A percentile compares a stretch with the other conserved stretches of the same genome.
These are phyloP conservation scores for Amphiprion ocellaris DNA, from an alignment of 2,113 vertebrate genomes.

Conservation along the genomic window DNA sequence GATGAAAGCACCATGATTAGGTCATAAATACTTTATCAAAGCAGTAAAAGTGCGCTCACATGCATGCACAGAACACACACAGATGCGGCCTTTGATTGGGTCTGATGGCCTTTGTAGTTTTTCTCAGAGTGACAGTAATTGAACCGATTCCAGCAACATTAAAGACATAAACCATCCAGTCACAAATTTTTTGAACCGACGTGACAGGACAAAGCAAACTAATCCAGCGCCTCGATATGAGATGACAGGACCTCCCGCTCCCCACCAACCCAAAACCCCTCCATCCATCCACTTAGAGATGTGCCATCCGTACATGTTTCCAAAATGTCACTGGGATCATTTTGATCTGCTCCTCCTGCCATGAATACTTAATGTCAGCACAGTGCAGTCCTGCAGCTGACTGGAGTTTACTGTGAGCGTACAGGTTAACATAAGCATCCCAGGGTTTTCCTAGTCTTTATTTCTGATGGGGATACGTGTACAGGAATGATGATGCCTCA, in stretches of 20 bases:
- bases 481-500: background rate
- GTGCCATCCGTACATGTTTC: slow-evolving; percentile 22
- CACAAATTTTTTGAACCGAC: slow-evolving; percentile 54
- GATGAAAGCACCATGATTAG: slow-evolving; percentile 64
- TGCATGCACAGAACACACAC: slow-evolving; percentile 32
- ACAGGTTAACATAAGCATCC: background rate
- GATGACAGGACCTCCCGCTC: slow-evolving; percentile 61
- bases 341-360: slow-evolving; percentile 34
- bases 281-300: slow-evolving; percentile 42
- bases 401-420: background rate
- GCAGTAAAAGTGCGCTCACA: slow-evolving; percentile 36
- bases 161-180: slow-evolving; percentile 68
- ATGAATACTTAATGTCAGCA: slow-evolving; percentile 42
- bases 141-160: slow-evolving; percentile 74
- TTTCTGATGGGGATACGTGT: background rate
- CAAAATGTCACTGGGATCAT: slow-evolving; percentile 49
- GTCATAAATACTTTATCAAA: slow-evolving; percentile 80
- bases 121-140: slow-evolving; percentile 75
- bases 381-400: background rate
- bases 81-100: slow-evolving; percentile 63
- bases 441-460: background rate
- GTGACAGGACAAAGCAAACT: slow-evolving; percentile 66
- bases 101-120: slow-evolving; percentile 75
- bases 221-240: slow-evolving; percentile 19
- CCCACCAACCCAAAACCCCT: slow-evolving; percentile 8